Evolutionary conservation across 1,140 invertebrate species (phyloP).

Genomic region (Asobara japonica): DNA sequence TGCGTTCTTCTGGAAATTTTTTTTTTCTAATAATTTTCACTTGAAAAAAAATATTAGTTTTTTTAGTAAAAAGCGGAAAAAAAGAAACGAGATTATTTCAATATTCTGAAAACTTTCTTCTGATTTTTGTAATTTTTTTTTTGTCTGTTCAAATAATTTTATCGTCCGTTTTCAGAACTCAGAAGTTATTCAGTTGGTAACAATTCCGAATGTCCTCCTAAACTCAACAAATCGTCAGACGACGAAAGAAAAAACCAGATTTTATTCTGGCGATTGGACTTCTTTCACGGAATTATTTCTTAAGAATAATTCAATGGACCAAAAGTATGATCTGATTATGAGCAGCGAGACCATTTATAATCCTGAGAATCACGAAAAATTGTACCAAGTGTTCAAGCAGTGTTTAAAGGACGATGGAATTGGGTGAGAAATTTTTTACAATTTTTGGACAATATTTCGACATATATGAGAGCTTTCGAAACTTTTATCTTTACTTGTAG

Average conservation of each 20-base stretch:
- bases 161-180: constrained; percentile 73
- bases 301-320: constrained; percentile 36
- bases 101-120: too few relatives aligned
- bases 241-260: constrained; percentile 67
- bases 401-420: constrained; percentile 74
- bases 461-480: not conserved
- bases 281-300: constrained; percentile 69
- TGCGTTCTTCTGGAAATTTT: too few relatives aligned
- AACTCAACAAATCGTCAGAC: constrained; percentile 70
- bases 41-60: too few relatives aligned
- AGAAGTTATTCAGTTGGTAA: constrained; percentile 78
- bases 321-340: constrained; percentile 84
- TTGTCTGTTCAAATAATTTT: not conserved
- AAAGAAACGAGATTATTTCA: too few relatives aligned
- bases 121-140: too few relatives aligned
- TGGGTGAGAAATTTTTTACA: constrained; percentile 60
- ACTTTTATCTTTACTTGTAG: too few relatives aligned
- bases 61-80: too few relatives aligned
- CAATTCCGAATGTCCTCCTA: constrained; percentile 81
- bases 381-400: constrained; percentile 75
- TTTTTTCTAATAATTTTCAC: too few relatives aligned
- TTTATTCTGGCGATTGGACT: constrained; percentile 85
- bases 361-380: constrained; percentile 78
- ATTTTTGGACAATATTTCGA: constrained; percentile 9
- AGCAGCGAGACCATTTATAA: constrained; percentile 94